Percentiles rank a stretch among this genome's conserved stretches.
Conservation (phyloP, 2,797 vertebrate species). For the Tympanoctomys barrerae region DNA sequence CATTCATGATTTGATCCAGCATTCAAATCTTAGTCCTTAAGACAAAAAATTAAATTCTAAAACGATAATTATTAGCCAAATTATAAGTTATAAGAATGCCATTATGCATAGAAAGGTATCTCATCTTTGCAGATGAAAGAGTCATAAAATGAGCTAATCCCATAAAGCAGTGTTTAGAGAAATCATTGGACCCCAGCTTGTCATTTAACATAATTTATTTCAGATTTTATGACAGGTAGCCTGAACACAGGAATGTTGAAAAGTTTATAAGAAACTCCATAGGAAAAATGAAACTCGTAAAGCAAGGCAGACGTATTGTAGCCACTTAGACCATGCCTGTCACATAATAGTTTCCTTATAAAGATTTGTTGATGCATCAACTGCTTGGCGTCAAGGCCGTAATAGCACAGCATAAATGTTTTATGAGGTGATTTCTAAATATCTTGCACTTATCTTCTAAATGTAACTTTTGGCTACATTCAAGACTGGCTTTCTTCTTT, state of each 20-base stretch:
- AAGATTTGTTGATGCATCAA: constrained; percentile 42
- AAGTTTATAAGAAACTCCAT: constrained; percentile 32
- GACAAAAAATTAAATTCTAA: constrained; percentile 41
- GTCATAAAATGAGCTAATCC: constrained; percentile 41
- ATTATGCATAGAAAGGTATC: constrained; percentile 23
- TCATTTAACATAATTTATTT: constrained; percentile 48
- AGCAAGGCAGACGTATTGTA: neutral
- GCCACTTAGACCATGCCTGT: neutral
- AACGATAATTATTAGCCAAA: constrained; percentile 52
- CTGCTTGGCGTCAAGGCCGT: neutral
- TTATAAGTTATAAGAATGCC: constrained; percentile 50
- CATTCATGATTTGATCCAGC: constrained; percentile 15
- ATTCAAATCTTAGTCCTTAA: constrained; percentile 14
- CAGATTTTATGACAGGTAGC: constrained; percentile 43
- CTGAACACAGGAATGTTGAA: constrained; percentile 5
- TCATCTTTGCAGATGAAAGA: constrained; percentile 52
- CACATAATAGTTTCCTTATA: constrained; percentile 50
- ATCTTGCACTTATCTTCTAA: constrained; percentile 69
- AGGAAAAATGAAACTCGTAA: constrained; percentile 55
- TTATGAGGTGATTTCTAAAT: constrained; percentile 72
- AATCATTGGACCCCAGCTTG: constrained; percentile 8
- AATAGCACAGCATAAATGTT: constrained; percentile 34
- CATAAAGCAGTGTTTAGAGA: constrained; percentile 46
- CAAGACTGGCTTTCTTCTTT: constrained; percentile 9
- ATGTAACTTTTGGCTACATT: constrained; percentile 53